Evolutionary conservation across 2,888 invertebrate species (phyloP).

Genomic region (Terebella lapidaria): DNA sequence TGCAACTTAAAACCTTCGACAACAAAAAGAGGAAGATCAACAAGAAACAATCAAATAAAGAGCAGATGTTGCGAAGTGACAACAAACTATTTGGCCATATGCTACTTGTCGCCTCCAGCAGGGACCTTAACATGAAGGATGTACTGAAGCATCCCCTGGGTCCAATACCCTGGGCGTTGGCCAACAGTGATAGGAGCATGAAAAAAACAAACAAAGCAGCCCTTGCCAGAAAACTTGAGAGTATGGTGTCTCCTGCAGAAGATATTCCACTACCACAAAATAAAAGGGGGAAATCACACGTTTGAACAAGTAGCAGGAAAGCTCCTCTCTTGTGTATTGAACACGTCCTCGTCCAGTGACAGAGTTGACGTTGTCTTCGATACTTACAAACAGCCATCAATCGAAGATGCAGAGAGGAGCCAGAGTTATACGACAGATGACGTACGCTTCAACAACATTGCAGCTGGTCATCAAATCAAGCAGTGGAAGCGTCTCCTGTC

Average conservation of each 20-base stretch:
- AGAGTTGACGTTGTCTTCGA: slow-evolving; percentile 25
- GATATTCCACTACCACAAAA: slow-evolving; percentile 11
- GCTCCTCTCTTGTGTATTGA: no score
- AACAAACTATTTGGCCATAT: no score
- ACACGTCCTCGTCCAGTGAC: no score
- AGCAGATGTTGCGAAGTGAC: no score
- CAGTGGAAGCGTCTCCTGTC: slow-evolving; percentile 3
- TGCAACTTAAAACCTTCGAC: no score
- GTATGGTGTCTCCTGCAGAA: slow-evolving; percentile 15
- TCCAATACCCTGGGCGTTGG: no score
- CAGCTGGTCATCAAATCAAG: background rate
- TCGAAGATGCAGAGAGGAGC: no score
- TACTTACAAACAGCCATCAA: slow-evolving; percentile 14
- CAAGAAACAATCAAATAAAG: no score
- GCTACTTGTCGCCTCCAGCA: no score
- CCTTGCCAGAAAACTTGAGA: slow-evolving; percentile 14
- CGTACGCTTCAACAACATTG: slow-evolving; percentile 1
- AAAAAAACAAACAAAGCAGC: slow-evolving; percentile 20
- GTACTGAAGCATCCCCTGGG: no score
- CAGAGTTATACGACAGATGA: background rate
- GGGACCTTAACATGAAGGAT: no score
- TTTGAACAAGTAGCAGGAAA: slow-evolving; percentile 15
- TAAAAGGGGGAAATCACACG: slow-evolving; percentile 14
- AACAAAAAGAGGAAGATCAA: no score
- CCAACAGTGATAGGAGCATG: slow-evolving; percentile 8